phyloP scores from a whole-genome alignment of 2,888 invertebrate species.

The Epinotia bilunana region DNA sequence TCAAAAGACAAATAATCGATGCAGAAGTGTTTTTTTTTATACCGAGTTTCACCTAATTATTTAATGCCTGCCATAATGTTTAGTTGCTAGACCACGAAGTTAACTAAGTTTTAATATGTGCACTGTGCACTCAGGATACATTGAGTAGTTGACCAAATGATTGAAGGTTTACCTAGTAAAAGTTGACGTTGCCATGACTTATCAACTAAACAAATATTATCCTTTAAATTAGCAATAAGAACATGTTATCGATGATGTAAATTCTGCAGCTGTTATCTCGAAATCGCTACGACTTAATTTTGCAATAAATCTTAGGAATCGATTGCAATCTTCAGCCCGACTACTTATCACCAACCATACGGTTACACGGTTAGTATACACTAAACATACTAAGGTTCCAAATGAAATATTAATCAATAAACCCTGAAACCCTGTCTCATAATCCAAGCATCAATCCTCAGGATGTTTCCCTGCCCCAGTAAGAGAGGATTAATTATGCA shows the following conservation, averaged over 20 bases:
- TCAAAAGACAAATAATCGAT: background rate
- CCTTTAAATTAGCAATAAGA: background rate
- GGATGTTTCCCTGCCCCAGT: conserved; percentile 36
- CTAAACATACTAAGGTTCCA: background rate
- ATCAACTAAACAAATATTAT: background rate
- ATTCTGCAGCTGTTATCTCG: background rate
- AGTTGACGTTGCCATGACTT: no score
- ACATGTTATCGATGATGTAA: background rate
- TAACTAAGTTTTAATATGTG: no score
- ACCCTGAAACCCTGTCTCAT: conserved; percentile 2
- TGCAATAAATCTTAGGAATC: background rate
- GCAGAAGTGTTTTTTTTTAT: no score
- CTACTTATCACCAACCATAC: background rate
- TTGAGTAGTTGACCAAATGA: background rate
- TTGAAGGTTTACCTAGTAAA: background rate
- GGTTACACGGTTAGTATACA: no score
- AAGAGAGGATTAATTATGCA: conserved; percentile 39
- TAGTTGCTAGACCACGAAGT: no score
- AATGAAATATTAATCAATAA: conserved; percentile 15
- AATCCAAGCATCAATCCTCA: conserved; percentile 37
- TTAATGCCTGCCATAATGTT: no score
- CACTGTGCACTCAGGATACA: no score
- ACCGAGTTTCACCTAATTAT: background rate
- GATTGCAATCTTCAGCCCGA: background rate
- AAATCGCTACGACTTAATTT: background rate